Evolutionary conservation across 2,888 invertebrate species (phyloP), one percentile per base, ranked within the genome.

Genomic region (Tromatobia lineatoria): DNA sequence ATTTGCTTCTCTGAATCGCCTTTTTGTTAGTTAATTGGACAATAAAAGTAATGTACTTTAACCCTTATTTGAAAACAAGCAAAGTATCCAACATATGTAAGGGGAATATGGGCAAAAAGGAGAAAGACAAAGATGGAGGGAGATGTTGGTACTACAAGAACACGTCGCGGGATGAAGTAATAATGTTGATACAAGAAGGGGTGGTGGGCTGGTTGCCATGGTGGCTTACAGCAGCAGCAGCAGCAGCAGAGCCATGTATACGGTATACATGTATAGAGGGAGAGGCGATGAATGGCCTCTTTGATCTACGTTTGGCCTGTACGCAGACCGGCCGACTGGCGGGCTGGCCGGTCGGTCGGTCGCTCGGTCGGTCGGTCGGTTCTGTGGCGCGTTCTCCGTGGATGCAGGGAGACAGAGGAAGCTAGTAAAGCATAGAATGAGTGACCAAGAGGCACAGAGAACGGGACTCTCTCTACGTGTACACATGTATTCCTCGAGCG

Each of bases 241-340:
- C n/a, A n/a, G n/a, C n/a, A n/a, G n/a, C 80, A 75, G 85, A 76
- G 80, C 82, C 87, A 84, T 57, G 23, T 66, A 52, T 59, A 29
- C 47, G 83, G 82, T 80, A 85, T 85, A 82, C 80, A 81, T 82
- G 82, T 82, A 81, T 85, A 87, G 80, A 54, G 38, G 52, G 61
- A 54, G 47, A 42, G 20, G 45, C 76, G 89, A 91, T 91, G 91
- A 91, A 92, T 91, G 90, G 90, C 87, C 88, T 87, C 92, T 92
- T 92, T 92, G 92, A 92, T 90, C 91, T 91, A 86, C 88, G 88
- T 88, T 87, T 89, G 89, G 86, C 88, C 89, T 78, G 81, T 76
- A 61, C 69, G 57, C 77, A 69, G 70, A 81, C 42, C 47, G 25
- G 25, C 67, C 42, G 67, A 23, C 75, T 82, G 81, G n/a, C n/a